phyloP scores from a whole-genome alignment of 2,797 vertebrate species.

The Borostomias antarcticus region DNA sequence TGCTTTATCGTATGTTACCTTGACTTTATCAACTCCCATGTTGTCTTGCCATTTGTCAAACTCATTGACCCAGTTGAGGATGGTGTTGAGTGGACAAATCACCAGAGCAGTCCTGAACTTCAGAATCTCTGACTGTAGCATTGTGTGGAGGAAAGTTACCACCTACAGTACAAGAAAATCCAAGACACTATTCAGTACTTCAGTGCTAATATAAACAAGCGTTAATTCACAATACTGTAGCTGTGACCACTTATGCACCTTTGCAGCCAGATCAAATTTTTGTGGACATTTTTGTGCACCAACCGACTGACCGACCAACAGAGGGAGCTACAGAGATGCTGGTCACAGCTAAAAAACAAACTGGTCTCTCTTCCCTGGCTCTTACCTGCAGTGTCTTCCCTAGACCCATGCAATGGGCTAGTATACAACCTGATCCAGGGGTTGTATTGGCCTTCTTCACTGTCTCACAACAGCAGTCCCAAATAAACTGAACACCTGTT shows the following conservation, averaged over 20 bases:
- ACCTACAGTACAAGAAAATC: slow-evolving; percentile 76
- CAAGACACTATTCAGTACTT: not conserved
- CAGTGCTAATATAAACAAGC: too few relatives aligned
- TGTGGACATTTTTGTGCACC: too few relatives aligned
- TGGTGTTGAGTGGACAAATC: slow-evolving; percentile 94
- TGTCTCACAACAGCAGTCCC: slow-evolving; percentile 97
- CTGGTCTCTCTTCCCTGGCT: slow-evolving; percentile 21
- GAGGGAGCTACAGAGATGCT: too few relatives aligned
- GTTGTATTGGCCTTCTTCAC: slow-evolving; percentile 89
- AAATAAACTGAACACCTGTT: slow-evolving; percentile 97
- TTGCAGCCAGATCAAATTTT: too few relatives aligned
- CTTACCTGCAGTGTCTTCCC: slow-evolving; percentile 96
- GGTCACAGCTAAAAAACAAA: too few relatives aligned
- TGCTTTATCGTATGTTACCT: slow-evolving; percentile 68
- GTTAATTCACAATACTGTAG: too few relatives aligned
- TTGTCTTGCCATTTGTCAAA: slow-evolving; percentile 93
- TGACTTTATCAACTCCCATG: slow-evolving; percentile 81
- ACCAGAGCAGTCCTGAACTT: slow-evolving; percentile 89
- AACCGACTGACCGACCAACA: too few relatives aligned
- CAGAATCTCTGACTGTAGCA: slow-evolving; percentile 83
- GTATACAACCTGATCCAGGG: slow-evolving; percentile 91
- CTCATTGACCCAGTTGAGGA: slow-evolving; percentile 95
- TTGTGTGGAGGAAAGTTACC: slow-evolving; percentile 92
- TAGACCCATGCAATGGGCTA: slow-evolving; percentile 98
- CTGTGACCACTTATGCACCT: too few relatives aligned